Evolutionary conservation across 2,113 vertebrate species (phyloP), one percentile per base, ranked within the genome.

Genomic region (Sporophila hypoxantha): DNA sequence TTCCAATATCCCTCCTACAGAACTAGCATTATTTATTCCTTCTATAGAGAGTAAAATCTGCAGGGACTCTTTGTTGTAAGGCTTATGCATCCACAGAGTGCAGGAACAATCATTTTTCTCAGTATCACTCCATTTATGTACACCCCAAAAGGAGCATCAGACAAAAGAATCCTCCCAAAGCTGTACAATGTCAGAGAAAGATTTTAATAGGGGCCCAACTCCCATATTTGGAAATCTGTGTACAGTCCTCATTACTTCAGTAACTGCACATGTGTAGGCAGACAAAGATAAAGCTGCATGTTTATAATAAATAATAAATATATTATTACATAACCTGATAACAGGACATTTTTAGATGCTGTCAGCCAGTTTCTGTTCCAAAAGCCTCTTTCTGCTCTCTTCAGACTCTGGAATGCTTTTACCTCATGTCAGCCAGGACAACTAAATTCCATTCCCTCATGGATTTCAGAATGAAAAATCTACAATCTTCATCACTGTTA

Each of bases 21-120:
- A 89, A 66, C 70, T 21, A 76, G 56, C 44, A 59, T 75, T 69
- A 73, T 91, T 91, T 86, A 88, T 89, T 93, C 59, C n/a, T 57
- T 81, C 57, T 59, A 47, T 19, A 89, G 82, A 81, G 36, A 85
- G 34, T 5, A 85, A 88, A 91, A 91, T 73, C 80, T 90, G 32
- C 88, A 89, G 82, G 62, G 59, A 75, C 29, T 65, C 66, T 85
- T 82, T 81, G 50, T 81, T 56, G 42, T 66, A 49, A 73, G 36
- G 67, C 36, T 85, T 78, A 69, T 42, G 37, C 27, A 71, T 71
- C 47, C 3, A 3, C 34, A 76, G 82, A 86, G 47, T 22, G 30
- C 57, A 76, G 74, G 60, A 86, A 62, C 69, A 85, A 41, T 50
- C 0, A 66, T 87, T 89, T 87, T 81, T 83, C 59, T 83, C 79